phyloP scores from a whole-genome alignment of 2,113 vertebrate genomes.

The Dolichotis patagonum region DNA sequence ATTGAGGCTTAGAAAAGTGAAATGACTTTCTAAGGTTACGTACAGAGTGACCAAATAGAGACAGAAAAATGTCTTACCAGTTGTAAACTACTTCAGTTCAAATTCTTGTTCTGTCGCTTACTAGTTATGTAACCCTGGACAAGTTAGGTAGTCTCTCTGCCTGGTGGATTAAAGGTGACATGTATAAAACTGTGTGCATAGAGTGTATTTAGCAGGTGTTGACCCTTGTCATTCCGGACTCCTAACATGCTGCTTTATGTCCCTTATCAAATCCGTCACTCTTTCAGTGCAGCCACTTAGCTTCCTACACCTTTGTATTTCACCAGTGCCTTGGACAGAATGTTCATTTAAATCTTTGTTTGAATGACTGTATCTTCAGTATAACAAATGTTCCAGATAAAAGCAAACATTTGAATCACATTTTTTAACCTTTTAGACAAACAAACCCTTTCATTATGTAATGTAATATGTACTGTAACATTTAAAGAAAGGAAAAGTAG shows the following conservation, averaged over 20 bases:
- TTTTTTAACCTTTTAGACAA: slow-evolving; percentile 35
- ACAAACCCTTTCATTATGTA: neutral
- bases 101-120: neutral
- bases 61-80: neutral
- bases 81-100: neutral
- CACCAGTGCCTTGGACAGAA: neutral
- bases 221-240: neutral
- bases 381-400: slow-evolving; percentile 7
- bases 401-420: slow-evolving; percentile 54
- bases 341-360: slow-evolving; percentile 41
- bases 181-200: neutral
- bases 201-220: neutral
- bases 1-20: neutral
- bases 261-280: neutral
- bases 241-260: neutral
- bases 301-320: neutral
- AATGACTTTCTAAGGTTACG: neutral
- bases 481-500: slow-evolving; percentile 47
- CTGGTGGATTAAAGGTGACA: neutral
- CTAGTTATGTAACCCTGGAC: neutral
- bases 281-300: neutral
- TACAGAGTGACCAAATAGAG: neutral
- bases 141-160: neutral
- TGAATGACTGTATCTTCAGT: neutral
- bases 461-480: slow-evolving; percentile 3